Evolutionary conservation across 2,888 invertebrate genomes (phyloP), one percentile per base, ranked within the genome.

Genomic region (Thysanoteuthis rhombus): DNA sequence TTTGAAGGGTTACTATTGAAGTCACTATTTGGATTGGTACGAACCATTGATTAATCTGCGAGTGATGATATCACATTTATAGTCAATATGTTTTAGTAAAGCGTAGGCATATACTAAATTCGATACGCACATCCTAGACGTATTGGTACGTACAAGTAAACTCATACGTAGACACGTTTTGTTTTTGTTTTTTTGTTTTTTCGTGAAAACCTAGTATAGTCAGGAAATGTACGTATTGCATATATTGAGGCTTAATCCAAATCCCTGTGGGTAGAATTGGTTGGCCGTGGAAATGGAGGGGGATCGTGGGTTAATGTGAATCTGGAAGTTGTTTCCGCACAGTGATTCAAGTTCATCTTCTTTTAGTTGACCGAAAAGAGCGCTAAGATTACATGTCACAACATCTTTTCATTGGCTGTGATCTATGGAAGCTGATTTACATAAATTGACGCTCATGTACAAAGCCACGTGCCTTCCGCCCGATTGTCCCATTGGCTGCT

Each of bases 401-500:
- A 45, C 16, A 32, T 92, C 92, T 92, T 92, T 92, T 92, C 42
- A 92, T 45, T 45, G 45, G n/a, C 92, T 92, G 45, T 92, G 92
- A 92, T 92, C 92, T 92, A 92, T 92, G 92, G 92, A 25, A 22
- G 36, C n/a, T 32, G 92, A 92, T 92, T 92, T 92, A 28, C 92
- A 92, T 92, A n/a, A n/a, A 42, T 6, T 38, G 36, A 92, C 92
- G 92, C 39, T 42, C 32, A 32, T 19, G 42, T 92, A 92, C 92
- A 92, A 92, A 92, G 45, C 42, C 92, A 39, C 42, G 92, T 45
- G 45, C n/a, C 92, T 92, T 92, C n/a, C 40, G 45, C 40, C n/a
- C 92, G 36, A 92, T 92, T 92, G 92, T 92, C n/a, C 92, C 45
- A 45, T 92, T 92, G 92, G 92, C 42, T 45, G 40, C 92, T 92